Percentiles rank a stretch among this genome's conserved stretches.
Evolutionary conservation across 2,888 invertebrate species (phyloP).

Genomic region (Noctua fimbriata): DNA sequence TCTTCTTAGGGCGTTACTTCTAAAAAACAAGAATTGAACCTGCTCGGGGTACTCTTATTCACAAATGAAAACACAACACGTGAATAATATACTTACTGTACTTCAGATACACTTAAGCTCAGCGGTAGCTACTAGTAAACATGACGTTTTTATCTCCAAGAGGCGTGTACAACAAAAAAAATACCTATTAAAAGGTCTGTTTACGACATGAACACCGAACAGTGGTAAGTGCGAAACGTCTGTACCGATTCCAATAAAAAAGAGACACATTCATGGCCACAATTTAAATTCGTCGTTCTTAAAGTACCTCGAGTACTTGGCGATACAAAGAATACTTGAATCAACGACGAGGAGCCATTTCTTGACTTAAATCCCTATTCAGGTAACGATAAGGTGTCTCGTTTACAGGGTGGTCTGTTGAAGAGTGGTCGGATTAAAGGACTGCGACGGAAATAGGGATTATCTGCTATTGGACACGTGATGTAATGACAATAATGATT

Average conservation of each 20-base stretch:
- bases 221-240: slow-evolving; percentile 41
- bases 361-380: slow-evolving; percentile 67
- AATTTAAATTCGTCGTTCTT: slow-evolving; percentile 54
- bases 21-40: no score
- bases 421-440: slow-evolving; percentile 44
- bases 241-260: slow-evolving; percentile 52
- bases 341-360: slow-evolving; percentile 58
- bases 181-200: slow-evolving; percentile 56
- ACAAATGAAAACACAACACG: slow-evolving; percentile 22
- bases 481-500: slow-evolving; percentile 19
- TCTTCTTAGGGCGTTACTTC: neutral
- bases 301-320: slow-evolving; percentile 54
- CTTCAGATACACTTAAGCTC: slow-evolving; percentile 31
- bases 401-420: slow-evolving; percentile 68
- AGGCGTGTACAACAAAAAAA: slow-evolving; percentile 56
- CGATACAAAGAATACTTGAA: slow-evolving; percentile 47
- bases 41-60: neutral
- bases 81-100: slow-evolving; percentile 18
- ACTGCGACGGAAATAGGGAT: slow-evolving; percentile 10
- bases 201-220: slow-evolving; percentile 48
- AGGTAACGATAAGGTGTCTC: slow-evolving; percentile 50
- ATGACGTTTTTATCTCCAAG: slow-evolving; percentile 40
- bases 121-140: slow-evolving; percentile 50
- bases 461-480: slow-evolving; percentile 17
- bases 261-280: slow-evolving; percentile 48